phyloP scores from a whole-genome alignment of 2,888 invertebrate species.

The Corbicula japonica region DNA sequence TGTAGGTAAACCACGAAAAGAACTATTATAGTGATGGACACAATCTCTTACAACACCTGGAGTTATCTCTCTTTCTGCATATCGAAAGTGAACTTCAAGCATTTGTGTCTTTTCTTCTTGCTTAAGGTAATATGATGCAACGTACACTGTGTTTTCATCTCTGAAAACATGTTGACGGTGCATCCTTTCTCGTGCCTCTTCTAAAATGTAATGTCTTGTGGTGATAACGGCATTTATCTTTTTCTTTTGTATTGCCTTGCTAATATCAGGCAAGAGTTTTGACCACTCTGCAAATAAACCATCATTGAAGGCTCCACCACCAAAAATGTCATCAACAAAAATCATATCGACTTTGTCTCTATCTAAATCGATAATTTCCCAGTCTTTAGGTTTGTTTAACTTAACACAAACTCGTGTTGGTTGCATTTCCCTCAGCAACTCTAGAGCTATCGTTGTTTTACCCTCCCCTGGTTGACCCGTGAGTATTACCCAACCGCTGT shows the following conservation, averaged over 20 bases:
- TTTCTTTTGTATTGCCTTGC: neutral
- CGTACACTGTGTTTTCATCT: neutral
- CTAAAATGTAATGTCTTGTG: neutral
- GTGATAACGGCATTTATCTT: neutral
- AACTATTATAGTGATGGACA: neutral
- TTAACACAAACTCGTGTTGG: too few species aligned
- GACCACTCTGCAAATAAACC: too few species aligned
- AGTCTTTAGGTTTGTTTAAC: too few species aligned
- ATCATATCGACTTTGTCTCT: too few species aligned
- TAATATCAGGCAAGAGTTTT: too few species aligned
- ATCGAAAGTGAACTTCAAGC: neutral
- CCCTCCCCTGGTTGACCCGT: too few species aligned
- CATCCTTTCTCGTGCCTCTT: neutral
- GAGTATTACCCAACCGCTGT: too few species aligned
- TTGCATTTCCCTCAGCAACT: too few species aligned
- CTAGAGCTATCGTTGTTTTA: too few species aligned
- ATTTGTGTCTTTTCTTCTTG: neutral
- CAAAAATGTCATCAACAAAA: too few species aligned
- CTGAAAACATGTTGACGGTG: neutral
- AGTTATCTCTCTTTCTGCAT: neutral
- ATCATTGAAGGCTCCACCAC: too few species aligned
- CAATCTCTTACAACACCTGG: neutral
- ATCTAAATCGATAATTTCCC: too few species aligned
- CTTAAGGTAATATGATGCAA: neutral
- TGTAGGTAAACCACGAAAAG: neutral